These are phyloP conservation scores for Acinonyx jubatus DNA, from an alignment of 2,113 vertebrate species.

Conservation along the genomic window DNA sequence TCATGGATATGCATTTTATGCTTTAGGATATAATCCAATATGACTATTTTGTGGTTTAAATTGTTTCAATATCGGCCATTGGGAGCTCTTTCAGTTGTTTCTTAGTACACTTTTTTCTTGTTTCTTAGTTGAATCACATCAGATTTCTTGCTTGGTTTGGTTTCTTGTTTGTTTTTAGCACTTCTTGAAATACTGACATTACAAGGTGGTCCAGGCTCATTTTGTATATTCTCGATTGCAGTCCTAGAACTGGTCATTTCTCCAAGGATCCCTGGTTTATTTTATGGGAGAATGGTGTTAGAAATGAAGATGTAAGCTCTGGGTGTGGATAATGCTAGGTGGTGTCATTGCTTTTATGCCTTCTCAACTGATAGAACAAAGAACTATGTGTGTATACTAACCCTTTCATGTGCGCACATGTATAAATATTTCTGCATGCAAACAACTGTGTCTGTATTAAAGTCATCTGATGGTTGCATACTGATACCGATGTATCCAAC, in stretches of 20 bases:
- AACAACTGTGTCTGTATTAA: not conserved
- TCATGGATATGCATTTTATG: not conserved
- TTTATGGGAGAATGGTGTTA: not conserved
- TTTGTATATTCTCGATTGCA: not conserved
- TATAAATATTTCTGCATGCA: not conserved
- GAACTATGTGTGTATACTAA: not conserved
- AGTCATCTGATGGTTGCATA: not conserved
- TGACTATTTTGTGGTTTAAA: not conserved
- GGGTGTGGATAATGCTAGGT: not conserved
- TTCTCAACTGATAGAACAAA: not conserved
- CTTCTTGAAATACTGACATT: not conserved
- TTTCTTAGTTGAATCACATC: not conserved
- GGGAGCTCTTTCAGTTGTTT: not conserved
- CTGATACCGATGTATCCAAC: not conserved
- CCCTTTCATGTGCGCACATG: not conserved
- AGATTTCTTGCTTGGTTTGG: not conserved
- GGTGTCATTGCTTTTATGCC: not conserved
- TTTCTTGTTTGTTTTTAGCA: not conserved
- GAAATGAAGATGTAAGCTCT: not conserved
- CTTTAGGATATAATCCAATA: not conserved
- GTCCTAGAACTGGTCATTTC: not conserved
- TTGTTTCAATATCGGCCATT: not conserved
- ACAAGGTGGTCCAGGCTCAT: not conserved
- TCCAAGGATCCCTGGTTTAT: not conserved
- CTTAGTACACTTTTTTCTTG: not conserved